A percentile compares a stretch with the other conserved stretches of the same genome.
Conservation (phyloP, 2,113 vertebrate genomes). For the Cinclus cinclus region DNA sequence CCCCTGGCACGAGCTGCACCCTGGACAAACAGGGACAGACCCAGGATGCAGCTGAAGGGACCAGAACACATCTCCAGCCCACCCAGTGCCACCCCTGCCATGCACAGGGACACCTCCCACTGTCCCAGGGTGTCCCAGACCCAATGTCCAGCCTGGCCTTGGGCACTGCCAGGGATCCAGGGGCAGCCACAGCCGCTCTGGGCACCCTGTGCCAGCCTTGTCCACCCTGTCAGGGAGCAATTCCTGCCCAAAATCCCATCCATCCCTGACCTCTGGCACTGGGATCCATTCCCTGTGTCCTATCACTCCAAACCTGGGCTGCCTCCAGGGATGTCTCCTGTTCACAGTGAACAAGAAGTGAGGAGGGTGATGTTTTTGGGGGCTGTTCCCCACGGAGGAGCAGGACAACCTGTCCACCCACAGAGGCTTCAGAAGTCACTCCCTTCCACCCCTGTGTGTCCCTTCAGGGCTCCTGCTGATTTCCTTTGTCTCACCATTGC, state of each 20-base stretch:
- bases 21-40: background rate
- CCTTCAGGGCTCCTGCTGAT: fast-evolving
- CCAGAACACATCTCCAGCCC: background rate
- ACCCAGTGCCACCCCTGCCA: fast-evolving
- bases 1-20: background rate
- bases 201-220: background rate
- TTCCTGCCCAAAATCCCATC: fast-evolving
- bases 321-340: fast-evolving
- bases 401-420: fast-evolving
- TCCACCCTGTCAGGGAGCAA: background rate
- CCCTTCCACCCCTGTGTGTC: background rate
- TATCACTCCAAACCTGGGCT: background rate
- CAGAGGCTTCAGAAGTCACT: background rate
- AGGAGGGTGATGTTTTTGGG: fast-evolving
- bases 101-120: background rate
- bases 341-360: fast-evolving
- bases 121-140: background rate
- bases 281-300: background rate
- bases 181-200: background rate
- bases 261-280: fast-evolving
- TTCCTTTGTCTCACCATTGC: fast-evolving
- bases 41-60: background rate
- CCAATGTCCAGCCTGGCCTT: background rate
- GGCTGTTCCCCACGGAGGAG: background rate
- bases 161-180: background rate